These are phyloP conservation scores for Bombus sylvicola DNA, from an alignment of 1,140 invertebrate genomes.

Conservation along the genomic window DNA sequence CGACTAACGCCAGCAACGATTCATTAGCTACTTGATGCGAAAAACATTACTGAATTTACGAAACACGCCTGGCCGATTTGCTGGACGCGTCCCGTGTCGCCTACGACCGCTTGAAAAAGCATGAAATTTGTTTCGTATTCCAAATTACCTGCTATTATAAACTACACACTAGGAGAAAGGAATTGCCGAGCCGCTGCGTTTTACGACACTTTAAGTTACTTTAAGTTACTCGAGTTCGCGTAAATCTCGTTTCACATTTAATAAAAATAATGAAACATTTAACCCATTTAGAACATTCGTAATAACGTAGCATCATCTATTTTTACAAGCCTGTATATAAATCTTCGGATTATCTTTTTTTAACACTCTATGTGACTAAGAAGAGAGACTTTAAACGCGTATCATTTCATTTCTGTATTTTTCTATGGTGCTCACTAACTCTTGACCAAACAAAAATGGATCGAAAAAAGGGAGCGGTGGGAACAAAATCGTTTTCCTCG, in stretches of 20 bases:
- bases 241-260: background rate
- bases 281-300: background rate
- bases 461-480: background rate
- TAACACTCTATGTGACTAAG: background rate
- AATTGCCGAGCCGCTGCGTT: background rate
- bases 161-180: background rate
- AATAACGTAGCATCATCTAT: background rate
- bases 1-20: slow-evolving; percentile 6
- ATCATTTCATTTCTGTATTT: background rate
- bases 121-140: background rate
- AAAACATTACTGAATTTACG: slow-evolving; percentile 29
- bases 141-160: background rate
- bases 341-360: background rate
- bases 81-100: background rate
- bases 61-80: slow-evolving; percentile 10
- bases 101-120: background rate
- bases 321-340: background rate
- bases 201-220: background rate
- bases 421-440: background rate
- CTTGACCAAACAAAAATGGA: background rate
- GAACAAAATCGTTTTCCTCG: background rate
- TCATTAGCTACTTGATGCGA: slow-evolving; percentile 27
- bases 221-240: background rate
- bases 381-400: background rate
- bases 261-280: background rate